Evolutionary conservation across 2,888 invertebrate genomes (phyloP), one percentile per base, ranked within the genome.

Genomic region (Eurytoma californica): DNA sequence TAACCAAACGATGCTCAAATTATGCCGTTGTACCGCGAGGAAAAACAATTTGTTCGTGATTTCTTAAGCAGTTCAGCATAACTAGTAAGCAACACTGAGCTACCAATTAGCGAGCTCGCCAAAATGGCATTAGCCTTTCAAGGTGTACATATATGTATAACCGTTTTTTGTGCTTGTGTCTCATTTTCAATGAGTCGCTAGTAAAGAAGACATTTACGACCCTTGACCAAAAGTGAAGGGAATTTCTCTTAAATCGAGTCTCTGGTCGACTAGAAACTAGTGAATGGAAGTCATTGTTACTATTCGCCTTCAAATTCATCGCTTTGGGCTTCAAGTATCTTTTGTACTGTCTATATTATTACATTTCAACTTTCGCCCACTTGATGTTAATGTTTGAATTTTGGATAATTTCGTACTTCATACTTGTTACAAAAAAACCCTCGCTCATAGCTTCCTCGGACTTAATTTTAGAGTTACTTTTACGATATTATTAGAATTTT

Each of bases 61-160:
- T 73, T 73, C 72, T 73, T 73, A 55, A 20, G 72, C 65, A 63
- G 55, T 55, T 20, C 39, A 65, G 55, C 63, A 72, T 63, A 63
- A 72, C 39, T n/a, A n/a, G n/a, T 55, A 18, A 47, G 7, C 30
- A 39, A 30, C 47, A n/a, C 39, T 30, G 63, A 9, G 4, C 14
- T 28, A 51, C 18, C 30, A 72, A 4, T 51, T 51, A 14, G 28
- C 61, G 28, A 51, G 60, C 18, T 51, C 39, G 24, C 28, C 28
- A 49, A 61, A 72, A 72, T 61, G 30, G 28, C 28, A 72, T 20
- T 7, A 16, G 49, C 28, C 13, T 16, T 70, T 18, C 18, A 57
- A 55, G 58, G n/a, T 28, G n/a, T 60, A 28, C 55, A 70, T 70
- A 51, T 51, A 63, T 12, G 28, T 39, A 39, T n/a, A 14, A 3